Evolutionary conservation across 2,888 invertebrate genomes (phyloP).

Genomic region (Athalia circularis): DNA sequence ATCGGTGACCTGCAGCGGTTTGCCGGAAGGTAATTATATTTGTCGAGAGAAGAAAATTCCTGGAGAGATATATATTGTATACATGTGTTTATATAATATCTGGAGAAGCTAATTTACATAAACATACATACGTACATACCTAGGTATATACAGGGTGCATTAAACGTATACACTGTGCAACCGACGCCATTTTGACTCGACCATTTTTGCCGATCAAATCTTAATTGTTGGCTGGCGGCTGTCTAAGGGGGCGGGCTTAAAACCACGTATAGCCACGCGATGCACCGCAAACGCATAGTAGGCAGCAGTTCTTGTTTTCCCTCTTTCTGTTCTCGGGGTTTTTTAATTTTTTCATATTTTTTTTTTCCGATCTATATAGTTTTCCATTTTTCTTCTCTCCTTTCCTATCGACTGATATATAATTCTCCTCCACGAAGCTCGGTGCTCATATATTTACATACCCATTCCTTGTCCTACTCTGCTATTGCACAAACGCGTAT

Average conservation of each 20-base stretch:
- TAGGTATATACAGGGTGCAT: slow-evolving; percentile 55
- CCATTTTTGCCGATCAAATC: slow-evolving; percentile 75
- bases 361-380: not conserved
- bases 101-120: slow-evolving; percentile 6
- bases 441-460: not conserved
- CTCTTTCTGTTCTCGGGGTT: slow-evolving; percentile 11
- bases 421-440: slow-evolving; percentile 8
- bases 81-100: too few relatives aligned
- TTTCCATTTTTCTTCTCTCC: slow-evolving; percentile 35
- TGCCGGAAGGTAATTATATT: too few relatives aligned
- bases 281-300: slow-evolving; percentile 70
- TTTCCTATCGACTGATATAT: not conserved
- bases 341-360: not conserved
- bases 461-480: too few relatives aligned
- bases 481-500: too few relatives aligned
- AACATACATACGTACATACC: not conserved
- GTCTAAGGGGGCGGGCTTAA: slow-evolving; percentile 73
- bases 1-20: too few relatives aligned
- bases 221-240: slow-evolving; percentile 75
- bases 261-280: slow-evolving; percentile 70
- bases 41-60: too few relatives aligned
- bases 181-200: slow-evolving; percentile 73
- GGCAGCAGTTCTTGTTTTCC: slow-evolving; percentile 46
- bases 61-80: too few relatives aligned
- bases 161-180: slow-evolving; percentile 69